phyloP scores from a whole-genome alignment of 2,888 invertebrate genomes.

The Blera fallax region DNA sequence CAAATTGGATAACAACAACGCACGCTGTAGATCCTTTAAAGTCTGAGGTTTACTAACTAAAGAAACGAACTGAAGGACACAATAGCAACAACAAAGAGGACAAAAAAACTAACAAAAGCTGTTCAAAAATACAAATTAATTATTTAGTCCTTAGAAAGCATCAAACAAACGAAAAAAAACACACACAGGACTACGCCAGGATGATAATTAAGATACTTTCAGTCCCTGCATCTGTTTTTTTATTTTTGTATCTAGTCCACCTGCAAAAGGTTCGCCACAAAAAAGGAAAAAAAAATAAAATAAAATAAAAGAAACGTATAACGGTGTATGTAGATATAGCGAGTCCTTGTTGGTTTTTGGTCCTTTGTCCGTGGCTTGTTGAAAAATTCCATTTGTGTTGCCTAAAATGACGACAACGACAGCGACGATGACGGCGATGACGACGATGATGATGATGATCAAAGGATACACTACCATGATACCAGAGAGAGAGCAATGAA shows the following conservation, averaged over 20 bases:
- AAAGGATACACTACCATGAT: background rate
- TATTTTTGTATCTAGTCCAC: background rate
- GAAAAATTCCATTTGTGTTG: conserved; percentile 7
- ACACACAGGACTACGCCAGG: background rate
- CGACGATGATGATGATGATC: conserved; percentile 8
- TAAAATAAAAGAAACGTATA: background rate
- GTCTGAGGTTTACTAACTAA: too few species aligned
- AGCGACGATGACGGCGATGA: too few species aligned
- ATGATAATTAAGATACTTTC: background rate
- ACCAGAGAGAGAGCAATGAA: background rate
- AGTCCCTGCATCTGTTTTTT: background rate
- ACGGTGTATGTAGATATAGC: background rate
- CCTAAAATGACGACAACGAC: too few species aligned
- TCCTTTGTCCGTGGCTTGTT: background rate
- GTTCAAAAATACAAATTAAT: background rate
- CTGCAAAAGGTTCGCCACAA: background rate
- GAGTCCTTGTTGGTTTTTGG: background rate
- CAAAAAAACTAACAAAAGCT: background rate
- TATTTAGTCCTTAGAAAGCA: background rate
- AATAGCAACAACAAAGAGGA: too few species aligned
- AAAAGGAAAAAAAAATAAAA: background rate
- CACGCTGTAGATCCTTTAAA: too few species aligned
- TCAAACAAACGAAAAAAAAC: background rate
- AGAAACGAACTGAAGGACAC: too few species aligned
- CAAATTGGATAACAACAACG: too few species aligned